These are phyloP conservation scores for Xyrauchen texanus DNA, from an alignment of 2,113 vertebrate species.

Conservation along the genomic window DNA sequence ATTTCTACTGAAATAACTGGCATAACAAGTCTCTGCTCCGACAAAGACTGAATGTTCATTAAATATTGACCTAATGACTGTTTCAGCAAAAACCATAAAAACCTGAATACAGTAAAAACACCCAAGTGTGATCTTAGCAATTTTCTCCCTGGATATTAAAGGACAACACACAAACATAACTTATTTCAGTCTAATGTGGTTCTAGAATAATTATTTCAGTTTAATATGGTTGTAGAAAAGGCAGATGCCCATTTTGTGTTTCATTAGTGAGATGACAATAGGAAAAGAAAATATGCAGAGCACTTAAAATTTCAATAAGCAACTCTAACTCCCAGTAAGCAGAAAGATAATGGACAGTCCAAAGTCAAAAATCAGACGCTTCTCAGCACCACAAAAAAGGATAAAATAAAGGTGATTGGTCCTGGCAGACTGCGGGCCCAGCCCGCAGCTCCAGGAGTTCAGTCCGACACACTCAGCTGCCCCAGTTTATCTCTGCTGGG, in stretches of 20 bases:
- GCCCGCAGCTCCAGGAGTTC: constrained; percentile 59
- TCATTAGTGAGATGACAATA: background rate
- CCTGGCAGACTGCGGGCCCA: constrained; percentile 63
- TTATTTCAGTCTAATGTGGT: constrained; percentile 10
- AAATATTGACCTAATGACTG: background rate
- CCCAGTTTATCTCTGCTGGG: constrained; percentile 71
- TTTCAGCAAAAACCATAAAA: constrained; percentile 8
- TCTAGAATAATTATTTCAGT: constrained; percentile 7
- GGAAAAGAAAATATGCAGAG: background rate
- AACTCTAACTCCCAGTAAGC: constrained; percentile 10
- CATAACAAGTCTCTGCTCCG: too few species aligned
- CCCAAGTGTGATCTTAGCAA: constrained; percentile 9
- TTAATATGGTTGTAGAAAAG: constrained; percentile 5
- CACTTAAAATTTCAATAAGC: background rate
- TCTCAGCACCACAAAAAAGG: constrained; percentile 20
- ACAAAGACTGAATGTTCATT: background rate
- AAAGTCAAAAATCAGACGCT: constrained; percentile 31
- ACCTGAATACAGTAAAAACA: constrained; percentile 30
- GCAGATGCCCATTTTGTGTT: background rate
- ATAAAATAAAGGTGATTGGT: constrained; percentile 37
- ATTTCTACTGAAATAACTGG: background rate
- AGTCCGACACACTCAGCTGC: constrained; percentile 9
- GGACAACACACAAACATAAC: constrained; percentile 7
- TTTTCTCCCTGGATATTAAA: background rate
- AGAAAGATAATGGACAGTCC: background rate